Evolutionary conservation across 2,797 vertebrate genomes (phyloP), one percentile per base, ranked within the genome.

Genomic region (Morus bassanus): DNA sequence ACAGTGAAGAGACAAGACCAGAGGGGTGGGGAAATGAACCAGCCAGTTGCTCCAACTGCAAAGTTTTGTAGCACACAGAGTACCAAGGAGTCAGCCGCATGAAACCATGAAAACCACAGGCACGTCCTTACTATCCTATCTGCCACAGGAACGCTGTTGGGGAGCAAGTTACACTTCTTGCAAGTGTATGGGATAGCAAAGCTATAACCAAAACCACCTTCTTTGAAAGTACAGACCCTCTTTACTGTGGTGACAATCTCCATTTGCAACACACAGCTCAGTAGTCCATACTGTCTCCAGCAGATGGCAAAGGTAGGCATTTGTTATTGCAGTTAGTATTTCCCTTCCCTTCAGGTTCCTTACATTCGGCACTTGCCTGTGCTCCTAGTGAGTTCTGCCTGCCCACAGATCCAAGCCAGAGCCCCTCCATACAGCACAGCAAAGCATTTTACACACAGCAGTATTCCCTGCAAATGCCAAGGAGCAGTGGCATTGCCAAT

Each of bases 271-370:
- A 6, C 85, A 33, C 87, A 94, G 86, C 46, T 95, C 73, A 89
- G 76, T 4, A 65, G 77, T 31, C 65, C 16, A 3, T 6, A 61
- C 19, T 53, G 80, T 60, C 54, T 51, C 65, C 69, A 88, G 69
- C 67, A 96, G 85, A 89, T 81, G 81, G 89, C 69, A 94, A 95
- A 88, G 37, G 54, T 4, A 85, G 35, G 31, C 37, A 65, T 88
- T 89, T 89, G 65, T 81, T 59, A 59, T 5, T 1, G 0, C 51
- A 68, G 45, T 28, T 4, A 2, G 45, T 61, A 60, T 70, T 83
- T 73, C 35, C 51, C 51, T 83, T 83, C 43, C 48, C 86, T 91
- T 85, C 57, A 92, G 65, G 50, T 45, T 92, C 17, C 76, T 73
- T 51, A 51, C 3, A 33, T 48, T 78, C 88, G 69, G 89, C 73